Evolutionary conservation across 2,797 vertebrate genomes (phyloP).

Genomic region (Buphagus erythrorhynchus): DNA sequence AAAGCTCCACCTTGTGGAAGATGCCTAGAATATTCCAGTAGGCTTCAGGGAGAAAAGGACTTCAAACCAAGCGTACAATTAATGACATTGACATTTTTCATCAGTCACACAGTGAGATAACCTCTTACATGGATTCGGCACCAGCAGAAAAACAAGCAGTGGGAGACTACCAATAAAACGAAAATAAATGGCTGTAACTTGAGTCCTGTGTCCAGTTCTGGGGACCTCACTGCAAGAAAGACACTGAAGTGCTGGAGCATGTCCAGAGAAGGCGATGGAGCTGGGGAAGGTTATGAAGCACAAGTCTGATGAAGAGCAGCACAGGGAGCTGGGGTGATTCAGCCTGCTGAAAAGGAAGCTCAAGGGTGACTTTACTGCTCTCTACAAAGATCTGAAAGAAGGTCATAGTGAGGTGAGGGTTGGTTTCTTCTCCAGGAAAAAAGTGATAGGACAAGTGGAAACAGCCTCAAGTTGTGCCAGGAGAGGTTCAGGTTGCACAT

Average conservation of each 20-base stretch:
- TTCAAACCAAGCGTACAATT: neutral
- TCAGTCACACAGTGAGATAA: neutral
- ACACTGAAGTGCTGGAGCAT: neutral
- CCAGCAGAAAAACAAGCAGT: neutral
- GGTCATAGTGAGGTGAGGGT: rapidly evolving
- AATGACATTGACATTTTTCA: neutral
- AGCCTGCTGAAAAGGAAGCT: neutral
- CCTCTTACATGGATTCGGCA: neutral
- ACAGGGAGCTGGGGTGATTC: neutral
- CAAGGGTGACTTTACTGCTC: neutral
- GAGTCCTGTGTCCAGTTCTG: neutral
- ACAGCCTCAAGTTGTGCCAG: neutral
- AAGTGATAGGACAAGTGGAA: neutral
- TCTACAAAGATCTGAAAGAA: neutral
- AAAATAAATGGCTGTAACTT: neutral
- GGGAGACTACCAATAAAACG: neutral
- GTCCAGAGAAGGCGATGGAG: neutral
- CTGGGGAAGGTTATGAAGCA: neutral
- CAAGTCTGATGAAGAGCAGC: neutral
- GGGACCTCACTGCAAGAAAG: neutral
- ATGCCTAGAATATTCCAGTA: neutral
- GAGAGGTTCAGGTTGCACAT: neutral
- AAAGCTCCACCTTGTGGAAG: conserved; percentile 55
- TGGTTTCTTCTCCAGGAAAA: neutral
- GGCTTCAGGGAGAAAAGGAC: neutral